Percentiles rank a stretch among this genome's conserved stretches.
phyloP scores from a whole-genome alignment of 2,113 vertebrate genomes.

The Muscicapa adusta region DNA sequence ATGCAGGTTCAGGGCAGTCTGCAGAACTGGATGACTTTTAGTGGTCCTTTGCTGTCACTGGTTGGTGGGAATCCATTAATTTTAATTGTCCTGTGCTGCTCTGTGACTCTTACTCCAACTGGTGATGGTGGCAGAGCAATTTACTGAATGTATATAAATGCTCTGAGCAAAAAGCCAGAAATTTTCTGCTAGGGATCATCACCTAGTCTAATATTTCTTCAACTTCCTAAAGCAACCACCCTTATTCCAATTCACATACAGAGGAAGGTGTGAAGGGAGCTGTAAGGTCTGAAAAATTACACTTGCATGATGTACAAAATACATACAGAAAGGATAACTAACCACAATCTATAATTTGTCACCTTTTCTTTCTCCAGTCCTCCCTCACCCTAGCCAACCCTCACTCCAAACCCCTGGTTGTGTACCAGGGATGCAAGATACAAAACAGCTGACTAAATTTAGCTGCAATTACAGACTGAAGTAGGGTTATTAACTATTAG shows the following conservation, averaged over 20 bases:
- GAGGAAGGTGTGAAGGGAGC: background rate
- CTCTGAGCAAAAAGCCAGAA: background rate
- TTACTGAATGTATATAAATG: background rate
- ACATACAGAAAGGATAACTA: background rate
- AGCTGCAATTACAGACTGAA: background rate
- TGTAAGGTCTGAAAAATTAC: background rate
- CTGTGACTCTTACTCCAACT: background rate
- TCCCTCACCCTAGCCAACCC: background rate
- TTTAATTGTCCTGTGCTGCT: background rate
- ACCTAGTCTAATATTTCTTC: background rate
- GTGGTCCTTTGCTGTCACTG: background rate
- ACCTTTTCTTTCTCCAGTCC: background rate
- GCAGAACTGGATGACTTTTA: background rate
- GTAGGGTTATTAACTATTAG: background rate
- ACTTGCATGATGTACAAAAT: background rate
- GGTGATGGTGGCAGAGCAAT: background rate
- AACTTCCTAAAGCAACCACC: background rate
- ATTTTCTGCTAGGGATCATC: background rate
- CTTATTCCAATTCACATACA: background rate
- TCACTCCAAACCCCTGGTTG: background rate
- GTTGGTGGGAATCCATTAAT: background rate
- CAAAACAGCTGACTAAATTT: background rate
- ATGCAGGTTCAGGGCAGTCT: background rate
- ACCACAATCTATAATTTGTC: background rate
- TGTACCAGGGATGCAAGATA: background rate